Evolutionary conservation across 2,797 vertebrate genomes (phyloP).

Genomic region (Falco novaeseelandiae): DNA sequence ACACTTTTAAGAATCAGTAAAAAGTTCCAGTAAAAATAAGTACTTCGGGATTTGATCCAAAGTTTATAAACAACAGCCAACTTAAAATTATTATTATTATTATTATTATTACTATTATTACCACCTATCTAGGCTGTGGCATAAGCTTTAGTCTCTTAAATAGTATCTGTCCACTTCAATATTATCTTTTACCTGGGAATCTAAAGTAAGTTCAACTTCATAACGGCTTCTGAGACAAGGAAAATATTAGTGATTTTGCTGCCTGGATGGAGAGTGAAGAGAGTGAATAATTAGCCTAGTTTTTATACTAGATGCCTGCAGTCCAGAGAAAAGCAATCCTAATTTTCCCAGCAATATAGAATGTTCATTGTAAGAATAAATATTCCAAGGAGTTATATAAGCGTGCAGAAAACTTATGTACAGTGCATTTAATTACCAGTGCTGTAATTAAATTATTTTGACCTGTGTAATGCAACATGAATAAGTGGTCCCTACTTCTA

Average conservation of each 20-base stretch:
- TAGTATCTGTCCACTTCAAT: neutral
- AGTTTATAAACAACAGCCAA: neutral
- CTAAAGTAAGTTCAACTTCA: neutral
- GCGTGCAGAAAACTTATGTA: neutral
- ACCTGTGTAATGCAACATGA: neutral
- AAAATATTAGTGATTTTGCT: conserved; percentile 4
- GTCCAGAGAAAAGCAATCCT: neutral
- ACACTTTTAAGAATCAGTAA: neutral
- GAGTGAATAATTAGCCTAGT: neutral
- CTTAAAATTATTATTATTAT: neutral
- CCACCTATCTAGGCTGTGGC: neutral
- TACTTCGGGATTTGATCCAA: neutral
- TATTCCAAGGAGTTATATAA: neutral
- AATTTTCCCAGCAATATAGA: neutral
- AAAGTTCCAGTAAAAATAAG: neutral
- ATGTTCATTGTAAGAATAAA: neutral
- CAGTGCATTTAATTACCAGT: neutral
- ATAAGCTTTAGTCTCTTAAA: neutral
- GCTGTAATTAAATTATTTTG: neutral
- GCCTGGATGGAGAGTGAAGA: neutral
- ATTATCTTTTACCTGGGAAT: neutral
- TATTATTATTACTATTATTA: too few species aligned
- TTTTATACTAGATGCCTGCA: neutral
- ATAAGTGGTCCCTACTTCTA: neutral
- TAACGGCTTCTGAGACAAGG: neutral